These are phyloP conservation scores for Cheirogaleus medius DNA, from an alignment of 2,113 vertebrate species.

Conservation along the genomic window DNA sequence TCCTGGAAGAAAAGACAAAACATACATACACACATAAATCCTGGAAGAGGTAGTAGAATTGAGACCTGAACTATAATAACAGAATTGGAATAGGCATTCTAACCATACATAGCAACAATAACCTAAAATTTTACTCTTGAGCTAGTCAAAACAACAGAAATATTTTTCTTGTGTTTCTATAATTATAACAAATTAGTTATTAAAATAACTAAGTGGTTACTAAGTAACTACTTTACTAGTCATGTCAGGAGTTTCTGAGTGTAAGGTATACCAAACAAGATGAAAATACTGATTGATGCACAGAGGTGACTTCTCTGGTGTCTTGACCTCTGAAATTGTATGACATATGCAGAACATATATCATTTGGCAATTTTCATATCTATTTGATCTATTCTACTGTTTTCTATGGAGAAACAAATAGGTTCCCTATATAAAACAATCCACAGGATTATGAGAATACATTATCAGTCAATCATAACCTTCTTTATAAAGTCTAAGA, in stretches of 20 bases:
- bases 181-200: not conserved
- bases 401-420: not conserved
- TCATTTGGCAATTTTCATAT: not conserved
- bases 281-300: constrained; percentile 30
- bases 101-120: not conserved
- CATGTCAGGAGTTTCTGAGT: not conserved
- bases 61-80: not conserved
- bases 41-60: not conserved
- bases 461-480: not conserved
- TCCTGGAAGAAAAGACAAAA: not conserved
- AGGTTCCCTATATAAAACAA: not conserved
- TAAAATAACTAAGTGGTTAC: not conserved
- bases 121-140: constrained; percentile 40
- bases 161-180: not conserved
- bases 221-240: not conserved
- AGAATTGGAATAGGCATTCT: not conserved
- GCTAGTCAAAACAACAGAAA: not conserved
- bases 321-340: not conserved
- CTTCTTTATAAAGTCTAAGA: not conserved
- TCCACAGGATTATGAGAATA: not conserved
- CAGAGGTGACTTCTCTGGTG: not conserved
- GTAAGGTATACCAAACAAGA: not conserved
- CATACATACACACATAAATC: not conserved
- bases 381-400: not conserved
- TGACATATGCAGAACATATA: not conserved